phyloP scores from a whole-genome alignment of 1,140 invertebrate species.

The Nasonia longicornis region DNA sequence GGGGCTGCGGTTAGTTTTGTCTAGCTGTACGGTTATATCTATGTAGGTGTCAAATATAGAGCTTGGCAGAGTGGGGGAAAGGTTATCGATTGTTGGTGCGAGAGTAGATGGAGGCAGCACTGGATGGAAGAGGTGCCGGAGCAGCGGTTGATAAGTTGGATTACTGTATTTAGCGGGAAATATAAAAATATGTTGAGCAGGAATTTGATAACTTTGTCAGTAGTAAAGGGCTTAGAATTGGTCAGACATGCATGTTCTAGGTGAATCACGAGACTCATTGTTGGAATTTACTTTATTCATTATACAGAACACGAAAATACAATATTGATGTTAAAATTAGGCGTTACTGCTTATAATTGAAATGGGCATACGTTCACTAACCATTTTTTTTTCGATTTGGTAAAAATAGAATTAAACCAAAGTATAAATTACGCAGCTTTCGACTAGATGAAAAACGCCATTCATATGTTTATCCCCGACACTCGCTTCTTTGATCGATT shows the following conservation, averaged over 20 bases:
- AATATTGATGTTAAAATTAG: neutral
- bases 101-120: neutral
- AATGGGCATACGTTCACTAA: neutral
- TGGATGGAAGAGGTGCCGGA: neutral
- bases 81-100: neutral
- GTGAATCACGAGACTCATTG: neutral
- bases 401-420: neutral
- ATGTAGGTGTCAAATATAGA: neutral
- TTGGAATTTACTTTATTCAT: slow-evolving; percentile 11
- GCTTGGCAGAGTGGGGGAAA: too few species aligned
- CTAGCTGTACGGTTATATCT: neutral
- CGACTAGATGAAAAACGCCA: neutral
- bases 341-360: neutral
- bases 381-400: neutral
- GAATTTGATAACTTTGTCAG: too few species aligned
- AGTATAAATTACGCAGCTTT: neutral
- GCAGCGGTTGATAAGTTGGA: neutral
- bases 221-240: too few species aligned
- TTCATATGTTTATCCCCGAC: neutral
- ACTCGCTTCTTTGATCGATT: neutral
- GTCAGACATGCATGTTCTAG: too few species aligned
- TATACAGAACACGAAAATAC: slow-evolving; percentile 13
- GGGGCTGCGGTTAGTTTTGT: neutral
- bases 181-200: neutral
- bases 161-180: neutral